Evolutionary conservation across 2,113 vertebrate genomes (phyloP), one percentile per base, ranked within the genome.

Genomic region (Antigone vipio): DNA sequence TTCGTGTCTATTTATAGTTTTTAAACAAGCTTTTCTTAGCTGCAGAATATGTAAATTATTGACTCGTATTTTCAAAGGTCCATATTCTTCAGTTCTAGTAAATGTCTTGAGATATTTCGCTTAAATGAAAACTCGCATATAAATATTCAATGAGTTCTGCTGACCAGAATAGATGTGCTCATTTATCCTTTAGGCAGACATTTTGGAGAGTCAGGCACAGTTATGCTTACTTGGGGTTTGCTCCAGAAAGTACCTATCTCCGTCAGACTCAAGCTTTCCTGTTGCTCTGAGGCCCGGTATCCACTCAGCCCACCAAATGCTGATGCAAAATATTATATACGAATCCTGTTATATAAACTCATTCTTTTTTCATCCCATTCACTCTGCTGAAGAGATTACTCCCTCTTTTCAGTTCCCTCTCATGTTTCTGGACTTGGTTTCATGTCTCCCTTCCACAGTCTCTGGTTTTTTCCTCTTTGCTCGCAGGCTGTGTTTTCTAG

Each of bases 121-220:
- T 97, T 27, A 50, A 97, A 97, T 98, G 95, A 98, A 97, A 98
- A 96, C 85, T 96, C 94, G 74, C 91, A 89, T 95, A 98, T 98
- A 97, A 98, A 98, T 98, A 98, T 98, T 98, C 97, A 96, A 95
- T 97, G 97, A 98, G 95, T 88, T 95, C 95, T 93, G 97, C 92
- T 98, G 97, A 98, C 97, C 98, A 98, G 97, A 98, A 98, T 97
- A 98, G 97, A 97, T 97, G 66, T 97, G 95, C 88, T 97, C 95
- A 96, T 97, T 97, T 97, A 94, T 97, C 95, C 95, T 97, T 95
- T 96, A 96, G 89, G 88, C 92, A 96, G 96, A 91, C 95, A 72
- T 97, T 97, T 93, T 96, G 88, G 85, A 96, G 89, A 96, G 87
- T 67, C 80, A 81, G 82, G 93, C 97, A 49, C 95, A 88, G 20